These are phyloP conservation scores for Paramacrobiotus metropolitanus DNA, from an alignment of 1,140 invertebrate genomes.

Conservation along the genomic window DNA sequence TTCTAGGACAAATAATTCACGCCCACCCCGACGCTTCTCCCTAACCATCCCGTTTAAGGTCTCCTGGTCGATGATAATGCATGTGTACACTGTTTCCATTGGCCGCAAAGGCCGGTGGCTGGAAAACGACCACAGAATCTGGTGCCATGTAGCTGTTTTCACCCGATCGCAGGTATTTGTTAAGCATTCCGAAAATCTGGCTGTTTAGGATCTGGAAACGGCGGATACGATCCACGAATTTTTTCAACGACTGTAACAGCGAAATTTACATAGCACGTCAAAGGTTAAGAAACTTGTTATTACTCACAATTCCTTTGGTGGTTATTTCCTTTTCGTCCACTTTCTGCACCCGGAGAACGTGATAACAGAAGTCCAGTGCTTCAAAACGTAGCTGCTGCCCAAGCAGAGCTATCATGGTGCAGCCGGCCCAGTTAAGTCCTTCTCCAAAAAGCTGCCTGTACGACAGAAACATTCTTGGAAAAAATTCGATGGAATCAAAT, in stretches of 20 bases:
- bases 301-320: constrained; percentile 82
- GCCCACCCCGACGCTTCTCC: no score
- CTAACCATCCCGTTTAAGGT: constrained; percentile 11
- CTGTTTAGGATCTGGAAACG: constrained; percentile 94
- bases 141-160: constrained; percentile 49
- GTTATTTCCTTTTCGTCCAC: constrained; percentile 88
- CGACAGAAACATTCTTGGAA: constrained; percentile 16
- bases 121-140: constrained; percentile 88
- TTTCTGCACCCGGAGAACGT: constrained; percentile 80
- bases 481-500: constrained; percentile 1
- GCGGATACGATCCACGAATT: constrained; percentile 88
- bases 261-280: no score
- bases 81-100: constrained; percentile 14
- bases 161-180: constrained; percentile 67
- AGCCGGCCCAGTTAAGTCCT: constrained; percentile 94
- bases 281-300: no score
- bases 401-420: constrained; percentile 86
- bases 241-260: constrained; percentile 54
- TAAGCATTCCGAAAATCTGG: constrained; percentile 89
- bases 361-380: constrained; percentile 94
- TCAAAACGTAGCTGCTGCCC: constrained; percentile 91
- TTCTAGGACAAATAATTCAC: no score
- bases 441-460: constrained; percentile 86
- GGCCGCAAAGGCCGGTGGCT: constrained; percentile 58
- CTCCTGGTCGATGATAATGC: constrained; percentile 18